These are phyloP conservation scores for Corynorhinus townsendii DNA, from an alignment of 2,113 vertebrate genomes.

Conservation along the genomic window DNA sequence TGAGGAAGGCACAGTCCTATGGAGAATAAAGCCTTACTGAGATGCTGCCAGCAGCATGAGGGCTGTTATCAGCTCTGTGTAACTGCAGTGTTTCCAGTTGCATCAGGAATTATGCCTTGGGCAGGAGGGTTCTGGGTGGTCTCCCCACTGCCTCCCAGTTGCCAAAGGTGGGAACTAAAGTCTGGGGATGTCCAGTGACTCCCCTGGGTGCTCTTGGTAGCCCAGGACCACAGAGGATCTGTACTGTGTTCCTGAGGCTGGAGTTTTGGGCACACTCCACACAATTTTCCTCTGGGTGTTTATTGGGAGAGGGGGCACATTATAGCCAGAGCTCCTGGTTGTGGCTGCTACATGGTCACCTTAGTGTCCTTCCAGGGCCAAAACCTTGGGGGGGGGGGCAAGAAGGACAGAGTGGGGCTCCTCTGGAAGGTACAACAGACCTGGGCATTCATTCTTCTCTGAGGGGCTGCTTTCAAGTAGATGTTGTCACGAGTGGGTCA, in stretches of 20 bases:
- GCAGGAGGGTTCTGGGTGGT: background rate
- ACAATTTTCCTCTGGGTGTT: background rate
- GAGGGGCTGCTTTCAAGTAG: background rate
- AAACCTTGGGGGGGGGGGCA: background rate
- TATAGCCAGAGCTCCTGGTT: background rate
- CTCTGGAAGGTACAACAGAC: background rate
- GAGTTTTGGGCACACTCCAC: background rate
- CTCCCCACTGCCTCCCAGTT: rapidly evolving
- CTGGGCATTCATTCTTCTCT: background rate
- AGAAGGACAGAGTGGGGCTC: background rate
- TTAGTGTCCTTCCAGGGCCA: background rate
- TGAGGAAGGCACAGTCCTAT: background rate
- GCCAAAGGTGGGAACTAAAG: background rate
- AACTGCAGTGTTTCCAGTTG: background rate
- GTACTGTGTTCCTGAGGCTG: background rate
- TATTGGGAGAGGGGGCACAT: background rate
- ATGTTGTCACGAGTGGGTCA: background rate
- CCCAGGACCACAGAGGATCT: background rate
- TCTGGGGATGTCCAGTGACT: background rate
- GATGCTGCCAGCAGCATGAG: background rate
- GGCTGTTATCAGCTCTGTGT: background rate
- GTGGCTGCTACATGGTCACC: background rate
- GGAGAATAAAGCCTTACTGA: background rate
- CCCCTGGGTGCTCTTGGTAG: background rate
- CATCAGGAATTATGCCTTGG: background rate